A percentile compares a stretch with the other conserved stretches of the same genome.
phyloP scores from a whole-genome alignment of 2,888 invertebrate genomes.

The Priocnemis perturbator region DNA sequence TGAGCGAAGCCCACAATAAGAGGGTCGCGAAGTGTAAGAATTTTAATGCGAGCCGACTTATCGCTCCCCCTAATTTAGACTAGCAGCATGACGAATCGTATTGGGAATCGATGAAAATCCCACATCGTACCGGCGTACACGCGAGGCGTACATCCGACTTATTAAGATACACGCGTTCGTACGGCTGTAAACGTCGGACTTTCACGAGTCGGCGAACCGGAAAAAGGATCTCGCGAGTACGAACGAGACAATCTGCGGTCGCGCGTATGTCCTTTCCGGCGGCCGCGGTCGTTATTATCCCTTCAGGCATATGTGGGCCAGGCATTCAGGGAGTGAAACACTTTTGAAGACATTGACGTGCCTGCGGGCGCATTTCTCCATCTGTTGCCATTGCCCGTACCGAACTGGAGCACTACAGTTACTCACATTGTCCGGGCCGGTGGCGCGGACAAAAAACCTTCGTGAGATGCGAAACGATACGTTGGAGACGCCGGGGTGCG shows the following conservation, averaged over 20 bases:
- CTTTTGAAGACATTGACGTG: slow-evolving; percentile 59
- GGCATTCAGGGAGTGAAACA: slow-evolving; percentile 48
- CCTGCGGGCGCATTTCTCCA: slow-evolving; percentile 45
- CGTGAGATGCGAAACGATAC: slow-evolving; percentile 29
- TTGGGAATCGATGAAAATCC: not conserved
- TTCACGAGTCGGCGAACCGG: slow-evolving; percentile 18
- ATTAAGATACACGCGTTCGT: no score
- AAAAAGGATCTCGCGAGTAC: slow-evolving; percentile 22
- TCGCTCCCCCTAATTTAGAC: not conserved
- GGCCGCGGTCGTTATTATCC: slow-evolving; percentile 64
- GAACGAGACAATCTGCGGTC: slow-evolving; percentile 41
- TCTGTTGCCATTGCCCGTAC: slow-evolving; percentile 50
- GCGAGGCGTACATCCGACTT: no score
- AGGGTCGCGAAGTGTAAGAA: no score
- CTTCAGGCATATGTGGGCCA: slow-evolving; percentile 60
- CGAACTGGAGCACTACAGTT: slow-evolving; percentile 32
- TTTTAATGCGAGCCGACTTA: no score
- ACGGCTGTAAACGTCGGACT: no score
- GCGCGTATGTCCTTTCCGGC: slow-evolving; percentile 43
- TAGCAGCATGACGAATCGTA: not conserved
- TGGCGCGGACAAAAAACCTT: slow-evolving; percentile 1
- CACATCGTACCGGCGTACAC: no score
- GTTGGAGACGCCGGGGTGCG: no score
- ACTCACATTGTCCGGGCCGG: not conserved
- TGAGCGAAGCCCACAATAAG: no score